phyloP scores from a whole-genome alignment of 2,797 vertebrate species.

The Iguana delicatissima region DNA sequence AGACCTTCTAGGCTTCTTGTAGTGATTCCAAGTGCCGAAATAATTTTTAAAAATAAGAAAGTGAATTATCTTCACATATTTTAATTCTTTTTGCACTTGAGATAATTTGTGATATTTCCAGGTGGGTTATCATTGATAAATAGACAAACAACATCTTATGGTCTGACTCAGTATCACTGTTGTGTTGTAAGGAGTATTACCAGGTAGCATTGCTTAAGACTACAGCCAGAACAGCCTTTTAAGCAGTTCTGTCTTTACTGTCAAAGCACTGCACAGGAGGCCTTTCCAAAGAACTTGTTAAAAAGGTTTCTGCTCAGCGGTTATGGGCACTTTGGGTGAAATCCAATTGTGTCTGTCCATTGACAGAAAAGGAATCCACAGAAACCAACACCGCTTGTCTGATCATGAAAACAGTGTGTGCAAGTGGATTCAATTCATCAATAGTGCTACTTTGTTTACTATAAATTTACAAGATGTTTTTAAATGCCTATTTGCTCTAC shows the following conservation, averaged over 20 bases:
- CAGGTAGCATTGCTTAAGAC: too few relatives aligned
- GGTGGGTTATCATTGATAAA: neutral
- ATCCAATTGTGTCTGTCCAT: neutral
- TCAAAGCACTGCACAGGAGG: neutral
- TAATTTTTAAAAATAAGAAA: neutral
- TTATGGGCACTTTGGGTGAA: constrained; percentile 11
- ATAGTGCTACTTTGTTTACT: neutral
- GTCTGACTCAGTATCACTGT: neutral
- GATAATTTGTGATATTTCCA: neutral
- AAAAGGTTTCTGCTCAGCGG: constrained; percentile 42
- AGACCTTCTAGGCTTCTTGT: neutral
- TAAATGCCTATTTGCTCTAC: constrained; percentile 52
- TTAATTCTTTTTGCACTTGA: neutral
- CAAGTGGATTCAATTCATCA: constrained; percentile 12
- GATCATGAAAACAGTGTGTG: constrained; percentile 25
- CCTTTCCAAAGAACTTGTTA: constrained; percentile 6
- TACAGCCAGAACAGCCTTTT: neutral
- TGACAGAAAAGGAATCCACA: neutral
- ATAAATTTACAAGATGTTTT: constrained; percentile 55
- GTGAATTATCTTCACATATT: neutral
- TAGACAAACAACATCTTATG: neutral
- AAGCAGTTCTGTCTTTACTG: rapidly evolving
- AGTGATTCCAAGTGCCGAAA: neutral
- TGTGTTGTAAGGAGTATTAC: neutral
- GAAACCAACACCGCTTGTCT: neutral